Evolutionary conservation across 2,113 vertebrate species (phyloP), one percentile per base, ranked within the genome.

Genomic region (Poecilia latipinna): DNA sequence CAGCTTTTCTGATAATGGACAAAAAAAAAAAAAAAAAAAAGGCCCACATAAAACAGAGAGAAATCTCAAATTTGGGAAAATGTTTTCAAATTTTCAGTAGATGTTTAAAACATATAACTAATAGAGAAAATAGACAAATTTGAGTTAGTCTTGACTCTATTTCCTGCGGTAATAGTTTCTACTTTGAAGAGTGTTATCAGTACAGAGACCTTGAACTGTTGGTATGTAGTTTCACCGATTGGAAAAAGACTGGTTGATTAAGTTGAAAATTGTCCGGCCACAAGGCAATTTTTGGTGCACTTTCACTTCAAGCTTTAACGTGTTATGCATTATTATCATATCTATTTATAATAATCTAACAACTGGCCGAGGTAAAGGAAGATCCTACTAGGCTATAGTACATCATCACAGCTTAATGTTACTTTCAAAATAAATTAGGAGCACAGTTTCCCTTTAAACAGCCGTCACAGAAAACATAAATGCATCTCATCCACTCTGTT

Each of bases 381-480:
- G 10, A n/a, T 57, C 51, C 51, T n/a, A 57, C 24, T 11, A 57
- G 51, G 8, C 24, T 57, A 37, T 0, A 57, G 22, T n/a, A 57
- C 2, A 57, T 22, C 7, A 17, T n/a, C 51, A 57, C 51, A 57
- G 2, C 51, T 24, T n/a, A 8, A 57, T 57, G 51, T n/a, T n/a
- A 57, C 51, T 10, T 57, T 6, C 22, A 48, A 68, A 68, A 68
- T 3, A 29, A 29, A 68, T 8, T 29, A 5, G 51, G 4, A 75
- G 71, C 37, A 29, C 57, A 66, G 68, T 66, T 80, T 80, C 17
- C 66, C 15, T 75, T 74, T 68, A 44, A 3, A 57, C 24, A 57
- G 22, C 22, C 81, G 73, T 82, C 17, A 60, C 35, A 51, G 82
- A 70, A 77, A 51, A 70, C 70, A 75, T 33, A 39, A n/a, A n/a